phyloP scores from a whole-genome alignment of 2,888 invertebrate species.

The Antitype chi region DNA sequence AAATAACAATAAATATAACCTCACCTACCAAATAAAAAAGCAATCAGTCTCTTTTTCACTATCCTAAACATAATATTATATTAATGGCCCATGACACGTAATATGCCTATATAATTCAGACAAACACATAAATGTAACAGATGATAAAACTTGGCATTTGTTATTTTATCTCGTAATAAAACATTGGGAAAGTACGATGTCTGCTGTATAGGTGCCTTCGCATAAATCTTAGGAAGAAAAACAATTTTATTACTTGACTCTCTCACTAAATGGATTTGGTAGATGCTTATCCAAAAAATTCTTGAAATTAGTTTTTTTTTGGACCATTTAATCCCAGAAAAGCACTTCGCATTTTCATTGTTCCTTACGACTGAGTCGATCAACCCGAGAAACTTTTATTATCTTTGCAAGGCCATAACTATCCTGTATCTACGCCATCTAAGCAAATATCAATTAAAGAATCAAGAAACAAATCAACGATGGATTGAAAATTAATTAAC shows the following conservation, averaged over 20 bases:
- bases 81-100: conserved; percentile 12
- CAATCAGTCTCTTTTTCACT: conserved; percentile 11
- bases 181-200: conserved; percentile 40
- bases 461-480: conserved; percentile 15
- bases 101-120: conserved; percentile 27
- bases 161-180: conserved; percentile 56
- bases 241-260: conserved; percentile 52
- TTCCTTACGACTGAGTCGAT: background rate
- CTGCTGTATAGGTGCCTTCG: conserved; percentile 33
- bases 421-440: background rate
- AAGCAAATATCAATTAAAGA: conserved; percentile 5
- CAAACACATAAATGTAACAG: conserved; percentile 47
- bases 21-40: background rate
- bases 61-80: background rate
- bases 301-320: conserved; percentile 19
- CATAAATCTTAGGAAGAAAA: conserved; percentile 51
- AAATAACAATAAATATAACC: background rate
- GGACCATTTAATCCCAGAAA: background rate
- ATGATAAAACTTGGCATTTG: conserved; percentile 51
- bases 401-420: background rate
- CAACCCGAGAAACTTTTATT: background rate
- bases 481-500: conserved; percentile 41
- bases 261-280: conserved; percentile 36
- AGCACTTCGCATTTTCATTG: background rate
- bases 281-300: conserved; percentile 34